phyloP scores from a whole-genome alignment of 2,113 vertebrate genomes.

The Albula glossodonta region DNA sequence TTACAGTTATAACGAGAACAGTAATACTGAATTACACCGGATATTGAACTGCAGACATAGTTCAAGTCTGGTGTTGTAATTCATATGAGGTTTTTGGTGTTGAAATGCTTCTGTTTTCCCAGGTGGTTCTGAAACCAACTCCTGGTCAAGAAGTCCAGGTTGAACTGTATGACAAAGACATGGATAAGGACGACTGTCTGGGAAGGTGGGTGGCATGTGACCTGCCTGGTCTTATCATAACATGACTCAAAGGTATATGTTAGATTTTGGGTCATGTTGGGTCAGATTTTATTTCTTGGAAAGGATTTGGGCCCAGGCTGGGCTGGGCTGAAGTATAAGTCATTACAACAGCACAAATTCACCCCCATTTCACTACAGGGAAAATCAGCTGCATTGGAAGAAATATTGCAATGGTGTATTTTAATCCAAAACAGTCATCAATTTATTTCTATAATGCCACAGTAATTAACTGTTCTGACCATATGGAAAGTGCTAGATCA shows the following conservation, averaged over 20 bases:
- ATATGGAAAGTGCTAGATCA: too few relatives aligned
- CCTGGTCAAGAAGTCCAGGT: constrained; percentile 80
- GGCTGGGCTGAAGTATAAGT: too few relatives aligned
- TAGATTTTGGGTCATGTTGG: background rate
- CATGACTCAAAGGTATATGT: background rate
- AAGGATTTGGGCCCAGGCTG: too few relatives aligned
- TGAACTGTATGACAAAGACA: constrained; percentile 86
- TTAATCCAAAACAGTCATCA: too few relatives aligned
- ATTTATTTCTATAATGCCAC: too few relatives aligned
- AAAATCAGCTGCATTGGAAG: too few relatives aligned
- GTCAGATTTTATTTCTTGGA: too few relatives aligned
- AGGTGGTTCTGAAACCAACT: constrained; percentile 68
- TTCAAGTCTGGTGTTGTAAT: constrained; percentile 5
- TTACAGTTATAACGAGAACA: background rate
- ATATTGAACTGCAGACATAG: background rate
- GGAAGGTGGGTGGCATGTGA: constrained; percentile 73
- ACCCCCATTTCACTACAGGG: too few relatives aligned
- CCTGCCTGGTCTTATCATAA: background rate
- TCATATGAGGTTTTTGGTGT: background rate
- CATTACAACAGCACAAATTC: too few relatives aligned
- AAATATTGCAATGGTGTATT: too few relatives aligned
- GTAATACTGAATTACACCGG: background rate
- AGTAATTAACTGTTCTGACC: too few relatives aligned
- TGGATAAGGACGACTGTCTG: constrained; percentile 87
- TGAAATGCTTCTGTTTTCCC: background rate